Conservation (phyloP, 2,113 vertebrate genomes). For the Panthera leo region DNA sequence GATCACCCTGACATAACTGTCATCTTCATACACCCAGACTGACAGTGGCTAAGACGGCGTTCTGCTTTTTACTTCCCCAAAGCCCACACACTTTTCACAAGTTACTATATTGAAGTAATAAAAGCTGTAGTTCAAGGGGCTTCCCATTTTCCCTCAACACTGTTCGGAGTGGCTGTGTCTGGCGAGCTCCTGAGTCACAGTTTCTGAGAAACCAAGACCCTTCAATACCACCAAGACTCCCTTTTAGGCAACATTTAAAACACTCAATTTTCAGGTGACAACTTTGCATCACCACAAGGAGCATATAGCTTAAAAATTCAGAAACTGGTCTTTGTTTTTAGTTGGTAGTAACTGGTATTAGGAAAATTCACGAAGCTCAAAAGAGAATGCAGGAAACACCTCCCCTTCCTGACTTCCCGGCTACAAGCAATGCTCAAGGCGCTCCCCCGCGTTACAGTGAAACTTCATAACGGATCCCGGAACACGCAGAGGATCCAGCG, state of each 20-base stretch:
- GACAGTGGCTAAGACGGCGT: neutral
- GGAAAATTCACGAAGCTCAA: neutral
- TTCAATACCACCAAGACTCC: neutral
- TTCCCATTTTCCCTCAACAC: neutral
- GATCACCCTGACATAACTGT: neutral
- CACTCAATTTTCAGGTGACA: neutral
- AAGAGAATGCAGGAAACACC: neutral
- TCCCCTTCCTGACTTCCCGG: slow-evolving; percentile 87
- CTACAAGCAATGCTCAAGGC: slow-evolving; percentile 80
- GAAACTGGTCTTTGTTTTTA: neutral
- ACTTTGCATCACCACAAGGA: neutral
- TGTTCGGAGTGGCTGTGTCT: neutral
- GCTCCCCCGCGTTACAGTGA: slow-evolving; percentile 87
- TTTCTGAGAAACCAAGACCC: neutral
- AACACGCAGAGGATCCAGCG: too few relatives aligned
- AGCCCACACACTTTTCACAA: neutral
- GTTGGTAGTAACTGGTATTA: too few relatives aligned
- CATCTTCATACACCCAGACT: neutral
- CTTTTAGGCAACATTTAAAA: neutral
- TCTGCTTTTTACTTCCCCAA: neutral
- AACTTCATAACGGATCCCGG: slow-evolving; percentile 79
- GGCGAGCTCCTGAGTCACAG: neutral
- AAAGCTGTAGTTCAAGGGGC: neutral
- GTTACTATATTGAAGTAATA: neutral
- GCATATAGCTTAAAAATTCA: neutral